A percentile compares a stretch with the other conserved stretches of the same genome.
These are phyloP conservation scores for Lacerta viridis DNA, from an alignment of 2,797 vertebrate genomes.

Conservation along the genomic window DNA sequence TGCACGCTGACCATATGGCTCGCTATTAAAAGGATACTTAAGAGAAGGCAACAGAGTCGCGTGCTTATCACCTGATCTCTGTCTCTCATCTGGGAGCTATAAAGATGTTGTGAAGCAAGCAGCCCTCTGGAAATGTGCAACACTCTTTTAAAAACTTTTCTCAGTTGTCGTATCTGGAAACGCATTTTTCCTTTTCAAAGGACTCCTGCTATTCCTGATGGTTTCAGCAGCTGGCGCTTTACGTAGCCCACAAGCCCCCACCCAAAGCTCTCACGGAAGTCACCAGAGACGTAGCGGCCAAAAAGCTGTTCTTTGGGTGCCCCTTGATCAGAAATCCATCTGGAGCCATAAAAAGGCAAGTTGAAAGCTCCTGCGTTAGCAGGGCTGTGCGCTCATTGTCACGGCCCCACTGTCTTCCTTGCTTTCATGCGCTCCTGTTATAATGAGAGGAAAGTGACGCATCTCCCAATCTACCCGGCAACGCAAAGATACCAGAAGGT, in stretches of 20 bases:
- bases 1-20: background rate
- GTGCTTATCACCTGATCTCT: background rate
- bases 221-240: slow-evolving; percentile 5
- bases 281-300: background rate
- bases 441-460: background rate
- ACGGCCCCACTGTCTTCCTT: background rate
- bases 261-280: background rate
- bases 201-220: background rate
- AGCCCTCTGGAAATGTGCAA: background rate
- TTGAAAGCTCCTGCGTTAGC: background rate
- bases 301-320: background rate
- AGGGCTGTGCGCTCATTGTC: rapidly evolving
- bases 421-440: slow-evolving; percentile 36
- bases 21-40: background rate
- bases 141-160: background rate
- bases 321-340: slow-evolving; percentile 48
- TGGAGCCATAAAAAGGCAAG: slow-evolving; percentile 35
- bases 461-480: slow-evolving; percentile 25
- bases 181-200: background rate
- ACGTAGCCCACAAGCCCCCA: background rate
- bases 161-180: background rate
- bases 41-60: background rate
- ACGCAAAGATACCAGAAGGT: slow-evolving; percentile 43
- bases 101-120: slow-evolving; percentile 6
- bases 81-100: background rate